Percentiles rank a stretch among this genome's conserved stretches.
Conservation (phyloP, 37 sponge, comb jelly and placozoan genomes). For the Cliona cf. orientalis region DNA sequence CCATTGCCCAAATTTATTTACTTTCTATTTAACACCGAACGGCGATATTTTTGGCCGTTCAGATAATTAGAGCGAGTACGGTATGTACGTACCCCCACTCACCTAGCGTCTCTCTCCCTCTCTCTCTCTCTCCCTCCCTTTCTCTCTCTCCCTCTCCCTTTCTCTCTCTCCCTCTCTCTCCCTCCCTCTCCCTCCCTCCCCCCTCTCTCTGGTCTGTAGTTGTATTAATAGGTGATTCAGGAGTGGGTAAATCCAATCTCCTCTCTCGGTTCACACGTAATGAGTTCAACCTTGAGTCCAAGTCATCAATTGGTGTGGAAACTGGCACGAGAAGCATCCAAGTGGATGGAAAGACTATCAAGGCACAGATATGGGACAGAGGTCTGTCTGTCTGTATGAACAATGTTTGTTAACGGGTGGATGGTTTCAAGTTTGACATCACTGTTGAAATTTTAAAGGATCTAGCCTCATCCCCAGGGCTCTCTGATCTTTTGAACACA, state of each 20-base stretch:
- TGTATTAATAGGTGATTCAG: conserved; percentile 90
- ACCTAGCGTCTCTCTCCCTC: too few relatives aligned
- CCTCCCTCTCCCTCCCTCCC: neutral
- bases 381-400: too few relatives aligned
- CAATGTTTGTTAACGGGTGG: too few relatives aligned
- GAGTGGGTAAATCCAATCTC: conserved; percentile 91
- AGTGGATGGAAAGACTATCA: conserved; percentile 87
- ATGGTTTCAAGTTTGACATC: too few relatives aligned
- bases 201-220: conserved; percentile 13
- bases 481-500: too few relatives aligned
- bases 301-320: conserved; percentile 90
- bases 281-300: conserved; percentile 87
- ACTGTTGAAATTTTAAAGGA: too few relatives aligned
- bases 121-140: conserved; percentile 6
- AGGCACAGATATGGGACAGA: conserved; percentile 96
- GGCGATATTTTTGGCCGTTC: too few relatives aligned
- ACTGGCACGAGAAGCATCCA: conserved; percentile 89
- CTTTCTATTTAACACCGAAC: too few relatives aligned
- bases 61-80: too few relatives aligned
- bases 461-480: neutral
- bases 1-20: too few relatives aligned
- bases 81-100: too few relatives aligned
- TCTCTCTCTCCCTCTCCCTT: conserved; percentile 11
- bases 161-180: neutral
- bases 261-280: conserved; percentile 90